Evolutionary conservation across 2,888 invertebrate species (phyloP).

Genomic region (Tenthredo livida): DNA sequence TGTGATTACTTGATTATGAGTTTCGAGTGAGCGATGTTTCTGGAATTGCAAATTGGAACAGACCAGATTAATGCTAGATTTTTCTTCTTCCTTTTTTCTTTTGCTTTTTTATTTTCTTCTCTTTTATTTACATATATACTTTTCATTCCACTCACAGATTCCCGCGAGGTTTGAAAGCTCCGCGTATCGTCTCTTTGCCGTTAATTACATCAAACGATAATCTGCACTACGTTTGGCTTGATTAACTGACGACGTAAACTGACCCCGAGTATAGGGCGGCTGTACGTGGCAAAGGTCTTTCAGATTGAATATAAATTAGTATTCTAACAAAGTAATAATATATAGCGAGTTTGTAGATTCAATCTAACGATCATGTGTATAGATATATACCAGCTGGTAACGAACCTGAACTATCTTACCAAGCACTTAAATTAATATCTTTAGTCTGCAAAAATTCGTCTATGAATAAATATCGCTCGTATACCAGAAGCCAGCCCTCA

Average conservation of each 20-base stretch:
- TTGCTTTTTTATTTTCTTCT: not conserved
- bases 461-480: slow-evolving; percentile 32
- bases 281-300: slow-evolving; percentile 4
- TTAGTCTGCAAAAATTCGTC: slow-evolving; percentile 11
- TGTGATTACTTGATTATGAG: slow-evolving; percentile 73
- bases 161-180: slow-evolving; percentile 13
- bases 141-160: not conserved
- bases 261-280: not conserved
- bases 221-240: slow-evolving; percentile 1
- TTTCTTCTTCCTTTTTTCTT: not conserved
- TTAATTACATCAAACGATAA: slow-evolving; percentile 31
- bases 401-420: not conserved
- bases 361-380: not conserved
- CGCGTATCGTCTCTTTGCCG: not conserved
- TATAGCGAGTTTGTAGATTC: not conserved
- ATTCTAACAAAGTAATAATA: not conserved
- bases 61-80: slow-evolving; percentile 23
- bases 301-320: slow-evolving; percentile 18
- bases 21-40: slow-evolving; percentile 66
- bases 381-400: not conserved
- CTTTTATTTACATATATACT: not conserved
- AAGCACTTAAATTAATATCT: slow-evolving; percentile 16
- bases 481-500: not conserved
- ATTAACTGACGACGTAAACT: slow-evolving; percentile 7
- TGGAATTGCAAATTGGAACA: slow-evolving; percentile 52